These are phyloP conservation scores for Homarus gammarus DNA, from an alignment of 2,888 invertebrate genomes.

Conservation along the genomic window DNA sequence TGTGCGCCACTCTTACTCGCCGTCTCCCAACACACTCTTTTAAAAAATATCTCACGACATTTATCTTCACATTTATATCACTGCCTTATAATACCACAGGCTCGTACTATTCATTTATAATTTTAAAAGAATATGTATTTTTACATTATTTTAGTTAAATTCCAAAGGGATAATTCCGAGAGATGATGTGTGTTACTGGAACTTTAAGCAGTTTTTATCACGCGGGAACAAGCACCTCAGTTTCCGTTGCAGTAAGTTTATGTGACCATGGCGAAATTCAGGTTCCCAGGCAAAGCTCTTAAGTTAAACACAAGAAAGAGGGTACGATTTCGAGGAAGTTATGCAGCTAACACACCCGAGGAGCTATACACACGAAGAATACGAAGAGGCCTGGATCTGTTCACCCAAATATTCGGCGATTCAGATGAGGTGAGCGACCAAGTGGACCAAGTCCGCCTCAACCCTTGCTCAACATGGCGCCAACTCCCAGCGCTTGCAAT, in stretches of 20 bases:
- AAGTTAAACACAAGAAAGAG: constrained; percentile 73
- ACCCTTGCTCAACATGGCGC: constrained; percentile 49
- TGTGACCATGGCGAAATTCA: constrained; percentile 75
- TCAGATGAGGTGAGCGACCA: constrained; percentile 74
- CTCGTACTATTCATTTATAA: neutral
- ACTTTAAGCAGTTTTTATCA: constrained; percentile 69
- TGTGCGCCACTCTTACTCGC: constrained; percentile 44
- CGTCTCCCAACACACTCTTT: constrained; percentile 3
- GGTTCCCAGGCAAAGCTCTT: constrained; percentile 76
- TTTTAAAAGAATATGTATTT: neutral
- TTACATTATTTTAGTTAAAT: neutral
- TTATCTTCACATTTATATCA: neutral
- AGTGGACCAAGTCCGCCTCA: neutral
- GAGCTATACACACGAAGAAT: constrained; percentile 68
- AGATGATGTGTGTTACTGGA: constrained; percentile 40
- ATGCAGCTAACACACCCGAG: constrained; percentile 61
- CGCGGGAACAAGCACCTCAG: constrained; percentile 65
- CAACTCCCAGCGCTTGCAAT: constrained; percentile 48
- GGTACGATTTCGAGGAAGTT: constrained; percentile 68
- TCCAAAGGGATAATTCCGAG: neutral
- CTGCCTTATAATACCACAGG: neutral
- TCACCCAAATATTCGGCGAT: constrained; percentile 71
- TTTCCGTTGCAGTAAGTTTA: constrained; percentile 58
- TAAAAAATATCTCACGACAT: constrained; percentile 22
- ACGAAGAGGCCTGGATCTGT: constrained; percentile 68